Base-by-base conservation (phyloP, 1,140 invertebrate species). In the Papilio polyxenes region DNA sequence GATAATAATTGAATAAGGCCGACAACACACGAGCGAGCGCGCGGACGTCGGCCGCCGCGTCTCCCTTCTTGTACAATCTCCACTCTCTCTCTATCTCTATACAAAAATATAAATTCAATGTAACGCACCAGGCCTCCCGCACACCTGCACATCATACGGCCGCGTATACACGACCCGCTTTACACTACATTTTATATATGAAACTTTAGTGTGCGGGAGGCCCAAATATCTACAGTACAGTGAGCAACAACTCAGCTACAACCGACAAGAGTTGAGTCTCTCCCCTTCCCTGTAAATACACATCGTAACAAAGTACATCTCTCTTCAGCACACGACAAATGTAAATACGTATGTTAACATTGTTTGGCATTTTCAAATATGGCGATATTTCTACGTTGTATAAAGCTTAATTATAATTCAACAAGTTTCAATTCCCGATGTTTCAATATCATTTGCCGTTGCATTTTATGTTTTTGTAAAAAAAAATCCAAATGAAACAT, bases 281-380 rank as follows among this genome's bases (percentile, higher is more conserved):
- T 40, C 56, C 56, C 56, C 17, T 3, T 8, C 6, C 53, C 13
- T 31, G 23, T 31, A 31, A 31, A 31, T 31, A 31, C 23, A 31
- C 23, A 31, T 31, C 23, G 23, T 31, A 31, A 31, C 23, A 31
- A 31, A 31, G 15, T 44, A 75, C 40, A 48, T 15, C 44, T 40
- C 40, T 6, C 23, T 51, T 23, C 44, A 76, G 5, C 9, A 78
- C n/a, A 10, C 11, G 8, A 31, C 37, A 5, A 31, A 78, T 6
- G 53, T 59, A 78, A 53, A 78, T 78, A 76, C 20, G 44, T 51
- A 53, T 31, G 23, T 77, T 59, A 59, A 77, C 20, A 53, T 78
- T 76, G 76, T 78, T 78, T 40, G 76, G 31, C 76, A 78, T 78
- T 78, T 44, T 76, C n/a, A 53, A 78, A 78, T 78, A 59, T 59